These are phyloP conservation scores for Burhinus bistriatus DNA, from an alignment of 2,113 vertebrate genomes.

Conservation along the genomic window DNA sequence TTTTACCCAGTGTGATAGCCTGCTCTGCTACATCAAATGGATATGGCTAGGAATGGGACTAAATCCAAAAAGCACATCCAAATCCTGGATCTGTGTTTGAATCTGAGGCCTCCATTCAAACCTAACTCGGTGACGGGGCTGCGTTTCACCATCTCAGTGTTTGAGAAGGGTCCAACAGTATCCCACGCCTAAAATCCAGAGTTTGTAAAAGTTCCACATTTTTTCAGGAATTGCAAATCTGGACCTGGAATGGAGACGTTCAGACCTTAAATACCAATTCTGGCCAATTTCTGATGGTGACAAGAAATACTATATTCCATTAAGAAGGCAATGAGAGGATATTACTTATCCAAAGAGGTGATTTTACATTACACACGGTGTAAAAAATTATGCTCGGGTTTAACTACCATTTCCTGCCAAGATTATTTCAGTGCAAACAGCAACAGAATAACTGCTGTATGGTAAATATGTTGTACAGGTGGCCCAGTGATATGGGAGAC, in stretches of 20 bases:
- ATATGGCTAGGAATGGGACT: background rate
- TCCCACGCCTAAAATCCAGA: background rate
- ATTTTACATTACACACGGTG: background rate
- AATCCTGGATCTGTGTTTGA: background rate
- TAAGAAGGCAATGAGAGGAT: background rate
- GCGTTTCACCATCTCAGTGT: background rate
- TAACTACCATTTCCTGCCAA: constrained; percentile 7
- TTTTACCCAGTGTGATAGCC: background rate
- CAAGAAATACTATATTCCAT: background rate
- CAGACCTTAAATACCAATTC: background rate
- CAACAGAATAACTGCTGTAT: constrained; percentile 30
- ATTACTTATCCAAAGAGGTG: constrained; percentile 5
- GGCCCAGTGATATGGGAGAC: constrained; percentile 65
- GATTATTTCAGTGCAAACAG: constrained; percentile 42
- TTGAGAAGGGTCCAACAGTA: background rate
- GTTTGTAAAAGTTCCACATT: background rate
- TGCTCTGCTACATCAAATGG: constrained; percentile 9
- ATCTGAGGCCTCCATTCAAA: background rate
- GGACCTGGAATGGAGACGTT: background rate
- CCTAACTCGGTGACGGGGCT: background rate
- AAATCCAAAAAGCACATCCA: constrained; percentile 7
- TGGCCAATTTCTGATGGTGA: background rate
- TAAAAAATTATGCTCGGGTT: constrained; percentile 40
- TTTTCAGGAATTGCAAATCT: background rate
- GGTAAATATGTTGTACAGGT: constrained; percentile 74